These are phyloP conservation scores for Dinomys branickii DNA, from an alignment of 2,113 vertebrate species.

Conservation along the genomic window DNA sequence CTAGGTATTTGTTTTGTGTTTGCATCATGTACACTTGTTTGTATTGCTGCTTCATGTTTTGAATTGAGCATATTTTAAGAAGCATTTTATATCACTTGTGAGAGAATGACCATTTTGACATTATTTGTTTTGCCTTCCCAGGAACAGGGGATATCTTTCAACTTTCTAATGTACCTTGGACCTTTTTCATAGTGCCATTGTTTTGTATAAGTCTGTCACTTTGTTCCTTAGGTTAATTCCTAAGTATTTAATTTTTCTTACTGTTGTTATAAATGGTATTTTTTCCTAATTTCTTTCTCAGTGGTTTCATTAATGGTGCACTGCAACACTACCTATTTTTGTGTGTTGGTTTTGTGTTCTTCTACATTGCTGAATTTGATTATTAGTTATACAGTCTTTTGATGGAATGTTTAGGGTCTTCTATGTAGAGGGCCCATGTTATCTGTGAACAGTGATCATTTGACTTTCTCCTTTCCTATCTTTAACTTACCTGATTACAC, in stretches of 20 bases:
- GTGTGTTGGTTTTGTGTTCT: not conserved
- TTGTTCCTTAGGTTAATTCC: not conserved
- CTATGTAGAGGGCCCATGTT: not conserved
- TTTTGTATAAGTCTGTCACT: not conserved
- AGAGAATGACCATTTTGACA: not conserved
- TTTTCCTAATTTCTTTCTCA: not conserved
- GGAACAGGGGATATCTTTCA: not conserved
- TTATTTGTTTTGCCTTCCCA: not conserved
- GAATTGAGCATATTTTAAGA: slow-evolving; percentile 13
- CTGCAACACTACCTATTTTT: not conserved
- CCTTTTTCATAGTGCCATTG: not conserved
- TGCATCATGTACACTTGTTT: not conserved
- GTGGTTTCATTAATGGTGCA: not conserved
- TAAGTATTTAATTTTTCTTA: not conserved
- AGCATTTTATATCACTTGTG: not conserved
- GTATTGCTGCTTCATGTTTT: slow-evolving; percentile 37
- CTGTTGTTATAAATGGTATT: not conserved
- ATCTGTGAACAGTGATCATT: too few species aligned
- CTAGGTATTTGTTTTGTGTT: slow-evolving; percentile 25
- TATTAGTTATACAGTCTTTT: not conserved
- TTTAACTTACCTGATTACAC: not conserved
- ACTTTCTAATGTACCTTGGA: not conserved
- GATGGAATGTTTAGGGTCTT: not conserved
- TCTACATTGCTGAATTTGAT: not conserved
- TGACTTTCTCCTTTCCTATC: not conserved